These are phyloP conservation scores for Cyprinus carpio DNA, from an alignment of 2,113 vertebrate species.

Conservation along the genomic window DNA sequence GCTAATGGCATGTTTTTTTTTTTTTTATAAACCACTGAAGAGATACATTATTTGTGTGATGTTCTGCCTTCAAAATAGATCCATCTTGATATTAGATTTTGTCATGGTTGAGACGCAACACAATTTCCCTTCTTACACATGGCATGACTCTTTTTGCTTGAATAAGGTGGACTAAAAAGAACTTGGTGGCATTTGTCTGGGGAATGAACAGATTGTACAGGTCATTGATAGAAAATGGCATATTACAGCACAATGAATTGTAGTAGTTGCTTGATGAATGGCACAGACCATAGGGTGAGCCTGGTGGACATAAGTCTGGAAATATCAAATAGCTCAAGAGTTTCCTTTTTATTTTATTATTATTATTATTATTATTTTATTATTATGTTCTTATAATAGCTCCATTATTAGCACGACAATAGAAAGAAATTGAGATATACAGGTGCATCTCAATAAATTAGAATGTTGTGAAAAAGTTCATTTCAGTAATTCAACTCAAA, in stretches of 20 bases:
- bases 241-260: constrained; percentile 22
- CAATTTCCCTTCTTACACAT: not conserved
- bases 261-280: constrained; percentile 31
- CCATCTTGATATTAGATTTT: constrained; percentile 40
- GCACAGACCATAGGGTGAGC: constrained; percentile 15
- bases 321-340: constrained; percentile 19
- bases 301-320: constrained; percentile 2
- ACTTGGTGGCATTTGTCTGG: constrained; percentile 40
- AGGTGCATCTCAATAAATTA: too few relatives aligned
- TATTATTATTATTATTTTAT: too few relatives aligned
- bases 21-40: constrained; percentile 38
- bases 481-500: too few relatives aligned
- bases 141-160: constrained; percentile 39
- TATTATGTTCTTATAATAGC: not conserved
- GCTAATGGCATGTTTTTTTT: constrained; percentile 30
- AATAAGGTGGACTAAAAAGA: constrained; percentile 23
- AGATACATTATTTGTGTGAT: constrained; percentile 39
- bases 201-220: constrained; percentile 11
- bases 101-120: constrained; percentile 27
- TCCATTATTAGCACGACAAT: not conserved
- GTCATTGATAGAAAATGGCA: constrained; percentile 37
- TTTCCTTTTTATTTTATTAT: constrained; percentile 17
- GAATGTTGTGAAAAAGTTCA: too few relatives aligned
- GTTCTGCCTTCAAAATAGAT: constrained; percentile 14
- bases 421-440: not conserved